Base-by-base conservation (phyloP, 2,113 vertebrate species). In the Sclerurus mexicanus region DNA sequence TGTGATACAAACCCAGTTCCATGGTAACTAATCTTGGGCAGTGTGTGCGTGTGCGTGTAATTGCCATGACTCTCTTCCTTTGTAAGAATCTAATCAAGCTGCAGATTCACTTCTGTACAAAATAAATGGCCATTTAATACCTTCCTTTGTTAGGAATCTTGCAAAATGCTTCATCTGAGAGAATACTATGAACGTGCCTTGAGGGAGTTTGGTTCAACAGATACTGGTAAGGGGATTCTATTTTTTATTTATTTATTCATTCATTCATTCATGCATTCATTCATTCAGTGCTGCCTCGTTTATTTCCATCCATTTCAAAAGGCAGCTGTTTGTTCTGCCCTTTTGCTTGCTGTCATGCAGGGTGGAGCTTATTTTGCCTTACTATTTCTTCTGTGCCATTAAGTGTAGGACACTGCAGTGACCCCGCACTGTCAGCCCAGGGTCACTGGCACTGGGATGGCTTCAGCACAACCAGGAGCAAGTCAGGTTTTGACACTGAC, bases 131-230 rank as follows among this genome's bases (percentile, higher is more conserved):
- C 44, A 82, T 95, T 96, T 93, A 93, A 94, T 93, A 73, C 59
- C 75, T 96, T 96, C 47, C 47, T 96, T 92, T 96, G 58, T 86
- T 93, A 99, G 99, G 99, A 99, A 85, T 97, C 92, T 37, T 98
- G 98, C 64, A 99, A 98, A 95, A 99, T 99, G 96, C 96, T 90
- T 80, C 92, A 98, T 84, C 96, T 99, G 91, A 98, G 99, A 95
- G 99, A 99, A 66, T 99, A 98, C 96, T 99, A 99, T 10, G 99
- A 99, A 96, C 98, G 99, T 66, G 99, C 98, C 23, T 97, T 99
- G 96, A 98, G 99, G 89, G 99, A 99, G 93, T 99, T 99, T 66
- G 99, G 99, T 88, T 98, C 98, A 74, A 91, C 94, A 14, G 98
- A 99, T 86, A 98, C 98, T 15, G 99, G 99, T 99, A 97, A 98